phyloP scores from a whole-genome alignment of 2,888 invertebrate species.

The Catocala sponsa region DNA sequence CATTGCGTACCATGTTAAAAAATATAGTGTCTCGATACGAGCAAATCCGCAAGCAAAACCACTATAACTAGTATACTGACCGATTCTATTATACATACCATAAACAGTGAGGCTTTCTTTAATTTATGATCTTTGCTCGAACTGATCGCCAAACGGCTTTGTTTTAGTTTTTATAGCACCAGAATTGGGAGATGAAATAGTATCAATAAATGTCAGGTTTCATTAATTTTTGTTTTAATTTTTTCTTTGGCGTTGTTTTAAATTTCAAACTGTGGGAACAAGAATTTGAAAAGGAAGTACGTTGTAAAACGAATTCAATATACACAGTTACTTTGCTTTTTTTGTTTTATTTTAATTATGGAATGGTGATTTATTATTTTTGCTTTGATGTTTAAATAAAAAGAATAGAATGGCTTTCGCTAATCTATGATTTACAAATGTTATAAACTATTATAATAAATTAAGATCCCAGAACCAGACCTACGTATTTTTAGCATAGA shows the following conservation, averaged over 20 bases:
- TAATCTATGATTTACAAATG: no score
- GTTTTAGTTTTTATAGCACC: conserved; percentile 42
- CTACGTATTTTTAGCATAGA: no score
- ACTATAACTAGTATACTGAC: not conserved
- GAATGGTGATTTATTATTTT: conserved; percentile 11
- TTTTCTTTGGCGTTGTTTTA: conserved; percentile 14
- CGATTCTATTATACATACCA: conserved; percentile 6
- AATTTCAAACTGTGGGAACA: conserved; percentile 42
- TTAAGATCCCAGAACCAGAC: no score
- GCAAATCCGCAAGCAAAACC: not conserved
- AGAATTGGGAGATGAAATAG: conserved; percentile 34
- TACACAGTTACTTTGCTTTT: conserved; percentile 1
- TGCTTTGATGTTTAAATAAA: conserved; percentile 1
- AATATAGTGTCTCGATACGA: not conserved
- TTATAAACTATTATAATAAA: no score
- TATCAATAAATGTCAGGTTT: conserved; percentile 48
- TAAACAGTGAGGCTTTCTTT: conserved; percentile 26
- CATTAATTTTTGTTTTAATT: conserved; percentile 35
- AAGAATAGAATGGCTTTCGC: not conserved
- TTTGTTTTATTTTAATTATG: conserved; percentile 12
- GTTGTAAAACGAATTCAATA: conserved; percentile 12
- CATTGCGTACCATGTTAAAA: no score
- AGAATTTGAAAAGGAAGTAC: conserved; percentile 6
- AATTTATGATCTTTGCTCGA: conserved; percentile 43
- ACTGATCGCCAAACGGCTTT: conserved; percentile 40